A percentile compares a stretch with the other conserved stretches of the same genome.
Evolutionary conservation across 2,797 vertebrate genomes (phyloP).

Genomic region (Amniataba percoides): DNA sequence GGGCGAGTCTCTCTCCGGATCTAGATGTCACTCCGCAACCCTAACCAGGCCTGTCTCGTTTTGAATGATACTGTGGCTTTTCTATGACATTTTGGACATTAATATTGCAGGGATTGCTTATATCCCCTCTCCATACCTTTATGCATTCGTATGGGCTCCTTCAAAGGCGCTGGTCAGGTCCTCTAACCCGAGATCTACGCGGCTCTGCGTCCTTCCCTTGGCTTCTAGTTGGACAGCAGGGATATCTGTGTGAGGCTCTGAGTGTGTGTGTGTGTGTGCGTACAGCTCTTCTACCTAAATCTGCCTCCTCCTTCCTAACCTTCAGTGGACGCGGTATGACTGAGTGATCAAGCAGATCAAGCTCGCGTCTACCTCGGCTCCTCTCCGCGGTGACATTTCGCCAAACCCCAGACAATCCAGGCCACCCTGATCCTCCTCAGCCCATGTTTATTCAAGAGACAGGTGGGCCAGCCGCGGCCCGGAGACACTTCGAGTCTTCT

Average conservation of each 20-base stretch:
- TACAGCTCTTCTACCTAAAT: slow-evolving; percentile 55
- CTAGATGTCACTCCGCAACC: slow-evolving; percentile 59
- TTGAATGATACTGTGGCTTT: slow-evolving; percentile 71
- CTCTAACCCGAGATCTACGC: slow-evolving; percentile 56
- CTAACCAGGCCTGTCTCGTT: slow-evolving; percentile 50
- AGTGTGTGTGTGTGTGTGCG: slow-evolving; percentile 36
- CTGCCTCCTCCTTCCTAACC: slow-evolving; percentile 66
- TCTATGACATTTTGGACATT: slow-evolving; percentile 84
- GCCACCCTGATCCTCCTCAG: slow-evolving; percentile 60
- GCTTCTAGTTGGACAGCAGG: slow-evolving; percentile 56
- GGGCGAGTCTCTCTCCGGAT: slow-evolving; percentile 51
- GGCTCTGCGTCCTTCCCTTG: slow-evolving; percentile 23
- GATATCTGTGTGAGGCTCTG: slow-evolving; percentile 50
- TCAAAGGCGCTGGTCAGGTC: slow-evolving; percentile 71
- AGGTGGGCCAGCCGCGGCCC: slow-evolving; percentile 43
- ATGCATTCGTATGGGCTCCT: slow-evolving; percentile 60
- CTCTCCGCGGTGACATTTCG: slow-evolving; percentile 77
- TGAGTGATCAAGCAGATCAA: slow-evolving; percentile 78
- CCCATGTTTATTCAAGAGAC: slow-evolving; percentile 74
- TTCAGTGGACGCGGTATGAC: slow-evolving; percentile 68
- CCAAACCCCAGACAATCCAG: slow-evolving; percentile 70
- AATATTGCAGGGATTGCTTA: slow-evolving; percentile 80
- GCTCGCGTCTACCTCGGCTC: slow-evolving; percentile 54
- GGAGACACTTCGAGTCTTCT: slow-evolving; percentile 30
- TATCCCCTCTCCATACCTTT: slow-evolving; percentile 59